Percentiles rank a stretch among this genome's conserved stretches.
Evolutionary conservation across 2,113 vertebrate genomes (phyloP).

Genomic region (Elanoides forficatus): DNA sequence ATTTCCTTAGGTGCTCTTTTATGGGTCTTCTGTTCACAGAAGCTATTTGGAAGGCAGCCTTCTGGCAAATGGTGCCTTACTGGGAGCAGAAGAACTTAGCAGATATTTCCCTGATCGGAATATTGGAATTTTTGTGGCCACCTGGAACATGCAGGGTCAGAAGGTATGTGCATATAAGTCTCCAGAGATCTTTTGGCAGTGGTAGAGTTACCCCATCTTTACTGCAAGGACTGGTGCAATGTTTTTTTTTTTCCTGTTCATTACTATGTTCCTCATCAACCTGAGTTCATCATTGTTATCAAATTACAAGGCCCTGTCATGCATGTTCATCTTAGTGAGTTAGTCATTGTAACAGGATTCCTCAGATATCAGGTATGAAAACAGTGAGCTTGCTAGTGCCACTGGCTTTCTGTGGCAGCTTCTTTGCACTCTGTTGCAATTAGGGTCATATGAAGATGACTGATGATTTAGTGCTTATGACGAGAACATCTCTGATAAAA

Average conservation of each 20-base stretch:
- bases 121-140: slow-evolving; percentile 87
- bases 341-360: neutral
- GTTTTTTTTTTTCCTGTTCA: neutral
- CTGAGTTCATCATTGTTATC: neutral
- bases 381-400: neutral
- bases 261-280: neutral
- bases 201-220: neutral
- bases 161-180: slow-evolving; percentile 72
- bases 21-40: slow-evolving; percentile 63
- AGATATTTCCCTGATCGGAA: slow-evolving; percentile 89
- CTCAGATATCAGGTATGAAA: neutral
- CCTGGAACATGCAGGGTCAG: slow-evolving; percentile 98
- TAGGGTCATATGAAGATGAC: neutral
- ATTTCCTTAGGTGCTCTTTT: neutral
- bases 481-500: neutral
- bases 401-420: neutral
- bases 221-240: neutral
- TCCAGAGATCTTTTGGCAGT: neutral
- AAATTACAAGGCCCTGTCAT: neutral
- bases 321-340: neutral
- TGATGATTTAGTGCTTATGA: neutral
- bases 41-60: slow-evolving; percentile 96
- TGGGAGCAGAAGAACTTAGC: slow-evolving; percentile 91
- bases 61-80: slow-evolving; percentile 86
- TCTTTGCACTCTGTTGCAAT: fast-evolving